phyloP scores from a whole-genome alignment of 2,113 vertebrate species.

The Semicossyphus pulcher region DNA sequence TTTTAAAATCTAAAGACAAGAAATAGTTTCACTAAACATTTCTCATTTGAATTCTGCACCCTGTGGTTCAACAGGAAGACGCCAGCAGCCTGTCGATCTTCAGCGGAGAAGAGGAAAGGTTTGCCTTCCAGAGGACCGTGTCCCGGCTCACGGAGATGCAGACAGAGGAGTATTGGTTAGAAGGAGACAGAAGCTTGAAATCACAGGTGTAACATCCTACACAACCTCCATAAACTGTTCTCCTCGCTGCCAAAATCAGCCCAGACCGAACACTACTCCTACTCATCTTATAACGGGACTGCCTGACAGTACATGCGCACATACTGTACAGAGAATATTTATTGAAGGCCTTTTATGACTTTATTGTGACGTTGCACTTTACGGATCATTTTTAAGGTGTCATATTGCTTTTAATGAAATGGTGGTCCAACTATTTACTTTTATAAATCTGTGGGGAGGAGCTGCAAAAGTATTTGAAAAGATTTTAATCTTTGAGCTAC shows the following conservation, averaged over 20 bases:
- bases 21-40: too few relatives aligned
- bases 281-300: conserved; percentile 16
- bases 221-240: conserved; percentile 10
- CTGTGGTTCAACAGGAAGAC: conserved; percentile 89
- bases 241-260: conserved; percentile 24
- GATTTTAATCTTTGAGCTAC: conserved; percentile 24
- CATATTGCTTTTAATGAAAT: conserved; percentile 43
- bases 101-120: conserved; percentile 94
- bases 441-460: conserved; percentile 1
- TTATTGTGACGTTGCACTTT: conserved; percentile 76
- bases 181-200: conserved; percentile 87
- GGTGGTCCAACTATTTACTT: conserved; percentile 38
- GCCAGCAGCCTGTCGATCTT: conserved; percentile 92
- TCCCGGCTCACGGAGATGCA: conserved; percentile 99
- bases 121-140: conserved; percentile 94
- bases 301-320: background rate
- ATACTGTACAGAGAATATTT: conserved; percentile 63
- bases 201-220: conserved; percentile 14
- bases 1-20: too few relatives aligned
- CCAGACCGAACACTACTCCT: conserved; percentile 29
- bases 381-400: conserved; percentile 31
- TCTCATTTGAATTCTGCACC: too few relatives aligned
- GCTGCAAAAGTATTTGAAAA: conserved; percentile 16
- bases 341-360: conserved; percentile 51
- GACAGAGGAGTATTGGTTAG: conserved; percentile 94